A percentile compares a stretch with the other conserved stretches of the same genome.
These are phyloP conservation scores for Nymphicus hollandicus DNA, from an alignment of 2,113 vertebrate genomes.

Conservation along the genomic window DNA sequence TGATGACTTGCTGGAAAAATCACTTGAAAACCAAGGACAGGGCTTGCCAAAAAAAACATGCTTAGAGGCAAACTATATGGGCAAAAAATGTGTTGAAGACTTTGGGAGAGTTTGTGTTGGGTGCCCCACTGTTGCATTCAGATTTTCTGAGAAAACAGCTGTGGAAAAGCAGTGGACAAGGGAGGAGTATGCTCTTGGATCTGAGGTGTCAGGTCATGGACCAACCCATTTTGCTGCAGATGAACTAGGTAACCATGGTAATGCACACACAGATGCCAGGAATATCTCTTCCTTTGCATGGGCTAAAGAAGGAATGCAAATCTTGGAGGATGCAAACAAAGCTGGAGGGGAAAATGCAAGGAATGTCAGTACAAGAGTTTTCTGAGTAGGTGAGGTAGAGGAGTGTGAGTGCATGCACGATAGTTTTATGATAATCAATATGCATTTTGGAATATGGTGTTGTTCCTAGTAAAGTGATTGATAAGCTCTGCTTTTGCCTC, in stretches of 20 bases:
- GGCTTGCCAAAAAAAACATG: neutral
- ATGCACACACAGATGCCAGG: neutral
- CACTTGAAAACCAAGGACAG: neutral
- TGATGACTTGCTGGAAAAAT: neutral
- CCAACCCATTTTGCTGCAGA: constrained; percentile 12
- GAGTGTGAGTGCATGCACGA: fast-evolving
- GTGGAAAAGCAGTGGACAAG: neutral
- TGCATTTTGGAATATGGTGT: fast-evolving
- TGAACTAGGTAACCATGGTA: constrained; percentile 48
- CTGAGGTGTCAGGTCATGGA: neutral
- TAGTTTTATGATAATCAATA: neutral
- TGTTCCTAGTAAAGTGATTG: neutral
- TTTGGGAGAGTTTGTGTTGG: neutral
- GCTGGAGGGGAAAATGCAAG: neutral
- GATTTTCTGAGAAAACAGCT: neutral
- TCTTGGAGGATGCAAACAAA: constrained; percentile 31
- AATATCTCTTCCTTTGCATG: constrained; percentile 31
- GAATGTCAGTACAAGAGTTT: neutral
- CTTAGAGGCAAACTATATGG: neutral
- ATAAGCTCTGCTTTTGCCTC: neutral
- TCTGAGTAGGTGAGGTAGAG: neutral
- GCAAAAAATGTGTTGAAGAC: neutral
- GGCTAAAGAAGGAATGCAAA: constrained; percentile 20
- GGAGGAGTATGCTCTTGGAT: neutral
- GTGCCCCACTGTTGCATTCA: neutral